Evolutionary conservation across 1,140 invertebrate genomes (phyloP).

Genomic region (Drosophila novamexicana): DNA sequence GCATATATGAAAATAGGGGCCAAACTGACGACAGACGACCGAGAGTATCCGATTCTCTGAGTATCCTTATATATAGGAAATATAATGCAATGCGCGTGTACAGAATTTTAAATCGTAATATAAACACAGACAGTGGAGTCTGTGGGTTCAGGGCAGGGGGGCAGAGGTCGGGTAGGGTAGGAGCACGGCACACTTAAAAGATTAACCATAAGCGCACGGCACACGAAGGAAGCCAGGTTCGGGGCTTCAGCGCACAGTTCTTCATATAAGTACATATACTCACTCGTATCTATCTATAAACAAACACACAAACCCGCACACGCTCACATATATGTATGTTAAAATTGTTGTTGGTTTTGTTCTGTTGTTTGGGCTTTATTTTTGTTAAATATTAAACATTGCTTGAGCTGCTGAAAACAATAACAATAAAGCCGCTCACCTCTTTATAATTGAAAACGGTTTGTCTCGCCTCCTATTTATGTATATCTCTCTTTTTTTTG

Average conservation of each 20-base stretch:
- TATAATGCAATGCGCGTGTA: conserved; percentile 75
- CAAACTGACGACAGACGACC: conserved; percentile 36
- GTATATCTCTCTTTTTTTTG: conserved; percentile 38
- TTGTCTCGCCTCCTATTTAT: conserved; percentile 26
- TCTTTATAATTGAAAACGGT: conserved; percentile 54
- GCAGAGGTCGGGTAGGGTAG: background rate
- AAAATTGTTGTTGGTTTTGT: conserved; percentile 27
- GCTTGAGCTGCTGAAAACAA: conserved; percentile 74
- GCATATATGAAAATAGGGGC: conserved; percentile 71
- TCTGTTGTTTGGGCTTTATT: conserved; percentile 61
- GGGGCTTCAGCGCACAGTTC: conserved; percentile 24
- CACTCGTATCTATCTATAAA: background rate
- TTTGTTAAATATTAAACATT: conserved; percentile 76
- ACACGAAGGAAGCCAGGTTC: conserved; percentile 56
- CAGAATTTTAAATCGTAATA: conserved; percentile 76
- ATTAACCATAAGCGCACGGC: conserved; percentile 63
- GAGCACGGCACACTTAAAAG: conserved; percentile 71
- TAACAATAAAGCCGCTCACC: conserved; percentile 48
- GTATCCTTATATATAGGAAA: conserved; percentile 50
- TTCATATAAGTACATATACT: conserved; percentile 16
- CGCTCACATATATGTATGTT: conserved; percentile 39
- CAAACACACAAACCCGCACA: background rate
- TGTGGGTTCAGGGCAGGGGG: background rate
- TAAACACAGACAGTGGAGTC: conserved; percentile 47
- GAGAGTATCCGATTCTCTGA: conserved; percentile 8